phyloP scores from a whole-genome alignment of 2,797 vertebrate species.

The Ara ararauna region DNA sequence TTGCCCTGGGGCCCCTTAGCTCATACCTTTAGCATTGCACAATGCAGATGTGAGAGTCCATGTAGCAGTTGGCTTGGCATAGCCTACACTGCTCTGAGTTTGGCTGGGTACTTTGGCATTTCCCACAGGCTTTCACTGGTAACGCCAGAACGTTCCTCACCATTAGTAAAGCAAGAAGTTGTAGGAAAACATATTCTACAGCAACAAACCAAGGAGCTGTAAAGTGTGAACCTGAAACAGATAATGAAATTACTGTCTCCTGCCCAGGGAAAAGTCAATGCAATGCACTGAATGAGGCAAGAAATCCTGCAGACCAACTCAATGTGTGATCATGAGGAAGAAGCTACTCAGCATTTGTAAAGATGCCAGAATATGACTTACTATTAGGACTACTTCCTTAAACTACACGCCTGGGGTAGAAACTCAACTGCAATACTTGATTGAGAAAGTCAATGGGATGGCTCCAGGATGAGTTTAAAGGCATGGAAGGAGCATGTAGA shows the following conservation, averaged over 20 bases:
- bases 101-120: neutral
- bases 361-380: neutral
- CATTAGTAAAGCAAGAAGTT: neutral
- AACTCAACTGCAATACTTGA: neutral
- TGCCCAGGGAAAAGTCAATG: neutral
- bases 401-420: neutral
- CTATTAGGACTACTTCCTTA: neutral
- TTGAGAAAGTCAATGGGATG: neutral
- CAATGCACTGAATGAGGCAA: neutral
- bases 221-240: neutral
- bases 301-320: neutral
- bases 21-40: neutral
- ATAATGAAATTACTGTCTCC: neutral
- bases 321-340: neutral
- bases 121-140: neutral
- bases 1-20: neutral
- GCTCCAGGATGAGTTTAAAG: neutral
- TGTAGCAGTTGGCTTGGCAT: neutral
- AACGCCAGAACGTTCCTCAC: neutral
- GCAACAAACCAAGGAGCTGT: neutral
- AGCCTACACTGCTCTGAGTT: neutral
- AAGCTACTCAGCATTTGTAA: neutral
- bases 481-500: neutral
- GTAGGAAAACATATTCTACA: neutral
- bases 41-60: neutral